Evolutionary conservation across 1,140 invertebrate genomes (phyloP), one percentile per base, ranked within the genome.

Genomic region (Thaumatotibia leucotreta): DNA sequence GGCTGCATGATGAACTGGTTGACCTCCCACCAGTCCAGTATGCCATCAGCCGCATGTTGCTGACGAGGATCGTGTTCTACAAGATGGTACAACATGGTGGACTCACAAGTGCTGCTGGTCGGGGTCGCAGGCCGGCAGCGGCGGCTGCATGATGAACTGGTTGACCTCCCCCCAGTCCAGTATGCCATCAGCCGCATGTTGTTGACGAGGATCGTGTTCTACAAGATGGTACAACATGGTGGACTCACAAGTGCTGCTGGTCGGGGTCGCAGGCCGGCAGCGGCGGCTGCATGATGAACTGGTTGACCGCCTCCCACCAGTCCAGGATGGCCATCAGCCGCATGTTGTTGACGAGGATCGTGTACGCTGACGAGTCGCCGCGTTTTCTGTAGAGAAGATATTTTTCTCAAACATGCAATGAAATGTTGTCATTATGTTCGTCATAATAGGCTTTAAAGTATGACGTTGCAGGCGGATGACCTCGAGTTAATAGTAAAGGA

Each of bases 31-130:
- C 98, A 99, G 87, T 99, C 97, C 74, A 99, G 92, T 52, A 99
- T 95, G 97, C 96, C 93, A 99, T 98, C 4, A 99, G 88, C 61
- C 98, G 92, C 97, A 99, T 98, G 81, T 98, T 98, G 83, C 99
- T 98, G 2, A 99, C 91, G 17, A 99, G 90, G 64, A 99, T 95
- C 0, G 97, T 99, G 64, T 98, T n/a, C n/a, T n/a, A n/a, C n/a
- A n/a, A n/a, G n/a, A n/a, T n/a, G n/a, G n/a, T n/a, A n/a, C n/a
- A n/a, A n/a, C n/a, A n/a, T n/a, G n/a, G n/a, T n/a, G n/a, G n/a
- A n/a, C 74, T 70, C 35, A 83, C 80, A 83, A 62, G 61, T 78
- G 77, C 24, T 66, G 63, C 61, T 81, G 75, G 65, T 84, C 86
- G 2, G 80, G 73, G 64, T 89, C 87, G 2, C 76, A 77, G 20